phyloP scores from a whole-genome alignment of 1,140 invertebrate genomes.

The Camponotus floridanus region DNA sequence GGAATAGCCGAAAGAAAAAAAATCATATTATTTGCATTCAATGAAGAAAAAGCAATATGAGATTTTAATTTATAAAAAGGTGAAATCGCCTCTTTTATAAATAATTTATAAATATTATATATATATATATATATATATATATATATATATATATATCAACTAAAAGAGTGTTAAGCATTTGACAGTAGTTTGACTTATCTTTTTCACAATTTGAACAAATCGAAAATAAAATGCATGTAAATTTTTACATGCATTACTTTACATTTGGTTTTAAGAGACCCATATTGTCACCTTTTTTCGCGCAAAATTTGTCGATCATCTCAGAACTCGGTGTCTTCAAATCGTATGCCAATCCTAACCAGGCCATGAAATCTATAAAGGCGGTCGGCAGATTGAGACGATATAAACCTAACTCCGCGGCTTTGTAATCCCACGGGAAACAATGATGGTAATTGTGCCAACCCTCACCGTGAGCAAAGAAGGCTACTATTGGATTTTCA shows the following conservation, averaged over 20 bases:
- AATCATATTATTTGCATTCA: too few species aligned
- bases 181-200: neutral
- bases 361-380: constrained; percentile 88
- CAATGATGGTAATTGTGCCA: constrained; percentile 92
- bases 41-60: neutral
- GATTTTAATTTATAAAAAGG: constrained; percentile 8
- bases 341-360: constrained; percentile 88
- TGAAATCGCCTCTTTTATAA: too few species aligned
- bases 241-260: neutral
- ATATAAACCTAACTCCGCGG: constrained; percentile 86
- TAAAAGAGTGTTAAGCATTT: too few species aligned
- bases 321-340: constrained; percentile 79
- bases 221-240: constrained; percentile 21
- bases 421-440: constrained; percentile 90
- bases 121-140: too few species aligned
- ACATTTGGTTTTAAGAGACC: neutral
- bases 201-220: neutral
- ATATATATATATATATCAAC: too few species aligned
- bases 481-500: constrained; percentile 84
- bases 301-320: constrained; percentile 71
- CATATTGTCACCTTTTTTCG: constrained; percentile 71
- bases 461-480: constrained; percentile 86
- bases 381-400: constrained; percentile 87
- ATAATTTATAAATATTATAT: too few species aligned
- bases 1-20: too few species aligned